Evolutionary conservation across 2,888 invertebrate genomes (phyloP).

Genomic region (Opisthograptis luteolata): DNA sequence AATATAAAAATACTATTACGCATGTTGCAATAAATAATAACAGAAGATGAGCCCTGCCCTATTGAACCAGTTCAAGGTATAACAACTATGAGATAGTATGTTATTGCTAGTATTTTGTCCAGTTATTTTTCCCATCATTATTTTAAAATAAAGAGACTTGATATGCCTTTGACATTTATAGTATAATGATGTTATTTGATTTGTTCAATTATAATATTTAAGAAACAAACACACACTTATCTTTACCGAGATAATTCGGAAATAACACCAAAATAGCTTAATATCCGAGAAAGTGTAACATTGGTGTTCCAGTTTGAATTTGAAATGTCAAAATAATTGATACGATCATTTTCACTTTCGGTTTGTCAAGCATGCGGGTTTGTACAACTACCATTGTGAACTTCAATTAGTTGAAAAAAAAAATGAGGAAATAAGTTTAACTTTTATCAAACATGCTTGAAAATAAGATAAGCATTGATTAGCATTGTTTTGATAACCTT

Average conservation of each 20-base stretch:
- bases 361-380: conserved; percentile 33
- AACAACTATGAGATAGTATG: background rate
- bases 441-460: too few species aligned
- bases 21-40: conserved; percentile 17
- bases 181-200: too few species aligned
- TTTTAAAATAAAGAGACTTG: too few species aligned
- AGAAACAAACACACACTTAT: conserved; percentile 2
- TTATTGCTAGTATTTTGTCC: background rate
- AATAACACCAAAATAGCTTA: conserved; percentile 7
- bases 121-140: conserved; percentile 11
- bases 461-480: too few species aligned
- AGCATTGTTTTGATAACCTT: too few species aligned
- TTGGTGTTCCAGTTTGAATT: conserved; percentile 16
- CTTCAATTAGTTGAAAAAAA: background rate
- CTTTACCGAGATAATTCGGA: conserved; percentile 11
- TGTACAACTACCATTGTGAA: background rate
- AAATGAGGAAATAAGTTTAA: background rate
- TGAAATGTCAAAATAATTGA: conserved; percentile 29
- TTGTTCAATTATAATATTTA: too few species aligned
- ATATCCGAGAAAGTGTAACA: conserved; percentile 33
- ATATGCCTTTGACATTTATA: too few species aligned
- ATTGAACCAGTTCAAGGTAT: conserved; percentile 4
- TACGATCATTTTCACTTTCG: conserved; percentile 32
- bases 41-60: conserved; percentile 9
- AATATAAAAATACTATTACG: too few species aligned